Conservation (phyloP, 1,140 invertebrate species). For the Drosophila punjabiensis region DNA sequence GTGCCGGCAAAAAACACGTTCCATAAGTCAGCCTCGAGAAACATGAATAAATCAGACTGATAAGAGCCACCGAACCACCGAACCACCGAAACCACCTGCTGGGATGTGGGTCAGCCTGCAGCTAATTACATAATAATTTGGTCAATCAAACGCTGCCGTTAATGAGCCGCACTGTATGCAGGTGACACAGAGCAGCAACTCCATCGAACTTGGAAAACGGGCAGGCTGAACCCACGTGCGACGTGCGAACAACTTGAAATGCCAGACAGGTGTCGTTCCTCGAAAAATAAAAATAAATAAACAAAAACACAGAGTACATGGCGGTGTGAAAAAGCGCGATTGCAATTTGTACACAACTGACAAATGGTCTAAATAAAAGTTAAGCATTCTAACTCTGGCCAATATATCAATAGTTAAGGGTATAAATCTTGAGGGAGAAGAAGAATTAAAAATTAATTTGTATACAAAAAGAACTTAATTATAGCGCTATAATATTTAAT, state of each 20-base stretch:
- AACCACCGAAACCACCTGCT: conserved; percentile 45
- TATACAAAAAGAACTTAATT: neutral
- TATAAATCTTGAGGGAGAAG: neutral
- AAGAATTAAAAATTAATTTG: neutral
- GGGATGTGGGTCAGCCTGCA: conserved; percentile 68
- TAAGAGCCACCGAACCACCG: conserved; percentile 28
- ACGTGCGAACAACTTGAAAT: conserved; percentile 64
- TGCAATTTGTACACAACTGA: conserved; percentile 49
- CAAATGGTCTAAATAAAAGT: conserved; percentile 34
- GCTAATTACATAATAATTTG: conserved; percentile 85
- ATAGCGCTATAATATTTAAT: neutral
- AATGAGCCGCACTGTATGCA: conserved; percentile 75
- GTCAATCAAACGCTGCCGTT: conserved; percentile 75
- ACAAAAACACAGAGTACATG: conserved; percentile 8
- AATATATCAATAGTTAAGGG: neutral
- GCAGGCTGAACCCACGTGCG: conserved; percentile 35
- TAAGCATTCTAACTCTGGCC: neutral
- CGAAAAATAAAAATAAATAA: conserved; percentile 24
- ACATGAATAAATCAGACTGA: conserved; percentile 42
- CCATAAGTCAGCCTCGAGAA: conserved; percentile 42
- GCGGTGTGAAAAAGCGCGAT: conserved; percentile 36
- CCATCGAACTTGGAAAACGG: conserved; percentile 33
- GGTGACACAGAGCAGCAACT: conserved; percentile 39
- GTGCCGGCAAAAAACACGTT: conserved; percentile 54
- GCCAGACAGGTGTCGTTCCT: conserved; percentile 65